A percentile compares a stretch with the other conserved stretches of the same genome.
Conservation (phyloP, 37 sponge, comb jelly and placozoan species). For the Ephydatia muelleri region DNA sequence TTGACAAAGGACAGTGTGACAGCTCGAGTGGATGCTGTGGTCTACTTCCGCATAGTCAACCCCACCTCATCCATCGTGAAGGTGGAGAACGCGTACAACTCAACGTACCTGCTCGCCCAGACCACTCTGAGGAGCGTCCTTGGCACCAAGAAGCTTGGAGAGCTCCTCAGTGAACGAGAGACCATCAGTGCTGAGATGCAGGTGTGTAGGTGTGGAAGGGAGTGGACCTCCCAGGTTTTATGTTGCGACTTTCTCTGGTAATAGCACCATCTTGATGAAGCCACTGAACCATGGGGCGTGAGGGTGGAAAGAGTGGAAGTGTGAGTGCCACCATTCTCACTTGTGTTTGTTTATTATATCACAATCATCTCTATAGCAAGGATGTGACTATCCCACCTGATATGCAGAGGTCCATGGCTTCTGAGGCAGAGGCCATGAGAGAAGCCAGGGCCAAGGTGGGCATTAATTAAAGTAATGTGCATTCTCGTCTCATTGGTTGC, state of each 20-base stretch:
- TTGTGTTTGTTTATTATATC: too few species aligned
- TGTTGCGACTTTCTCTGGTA: slow-evolving; percentile 24
- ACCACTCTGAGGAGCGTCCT: slow-evolving; percentile 90
- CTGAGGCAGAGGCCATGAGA: slow-evolving; percentile 91
- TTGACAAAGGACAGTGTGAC: slow-evolving; percentile 94
- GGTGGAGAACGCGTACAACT: slow-evolving; percentile 74
- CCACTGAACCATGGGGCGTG: slow-evolving; percentile 95
- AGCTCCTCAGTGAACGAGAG: slow-evolving; percentile 89
- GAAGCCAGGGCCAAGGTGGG: slow-evolving; percentile 91
- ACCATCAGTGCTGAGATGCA: slow-evolving; percentile 76
- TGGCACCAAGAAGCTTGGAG: slow-evolving; percentile 86
- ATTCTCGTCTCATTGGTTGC: too few species aligned
- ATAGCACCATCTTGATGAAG: slow-evolving; percentile 75
- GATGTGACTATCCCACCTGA: slow-evolving; percentile 85
- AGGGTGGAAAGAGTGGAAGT: slow-evolving; percentile 91
- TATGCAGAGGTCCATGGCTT: slow-evolving; percentile 94
- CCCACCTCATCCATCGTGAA: slow-evolving; percentile 70
- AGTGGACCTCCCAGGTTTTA: too few species aligned
- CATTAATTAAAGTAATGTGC: too few species aligned
- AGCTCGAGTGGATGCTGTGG: slow-evolving; percentile 91
- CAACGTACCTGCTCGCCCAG: slow-evolving; percentile 86
- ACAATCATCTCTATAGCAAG: slow-evolving; percentile 61
- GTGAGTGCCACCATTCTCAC: slow-evolving; percentile 25
- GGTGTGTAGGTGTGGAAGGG: slow-evolving; percentile 21
- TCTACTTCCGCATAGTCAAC: slow-evolving; percentile 83